These are phyloP conservation scores for Pluvianellus socialis DNA, from an alignment of 2,113 vertebrate genomes.

Conservation along the genomic window DNA sequence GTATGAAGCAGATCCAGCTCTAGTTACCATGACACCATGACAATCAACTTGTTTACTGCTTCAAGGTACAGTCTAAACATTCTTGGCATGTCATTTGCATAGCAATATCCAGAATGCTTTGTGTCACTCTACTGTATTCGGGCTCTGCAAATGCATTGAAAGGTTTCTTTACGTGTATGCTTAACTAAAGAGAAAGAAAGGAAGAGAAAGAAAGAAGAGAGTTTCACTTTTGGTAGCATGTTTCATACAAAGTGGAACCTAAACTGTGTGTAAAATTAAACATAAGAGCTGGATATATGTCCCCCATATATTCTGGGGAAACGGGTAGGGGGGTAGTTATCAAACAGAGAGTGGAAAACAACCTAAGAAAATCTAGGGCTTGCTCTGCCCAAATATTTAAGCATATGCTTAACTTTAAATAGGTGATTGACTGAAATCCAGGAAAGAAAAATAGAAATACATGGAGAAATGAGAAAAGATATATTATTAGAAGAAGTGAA, in stretches of 20 bases:
- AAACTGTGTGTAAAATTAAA: slow-evolving; percentile 47
- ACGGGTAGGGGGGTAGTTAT: accelerated
- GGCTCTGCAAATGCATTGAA: slow-evolving; percentile 36
- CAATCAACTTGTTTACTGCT: slow-evolving; percentile 77
- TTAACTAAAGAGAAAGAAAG: slow-evolving; percentile 40
- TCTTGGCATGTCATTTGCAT: slow-evolving; percentile 79
- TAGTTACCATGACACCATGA: slow-evolving; percentile 79
- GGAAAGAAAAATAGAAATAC: neutral
- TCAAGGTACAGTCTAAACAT: slow-evolving; percentile 70
- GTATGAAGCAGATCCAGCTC: slow-evolving; percentile 44
- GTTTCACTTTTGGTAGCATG: slow-evolving; percentile 61
- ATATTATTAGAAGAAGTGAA: neutral
- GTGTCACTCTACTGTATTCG: slow-evolving; percentile 57
- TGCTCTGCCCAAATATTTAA: neutral
- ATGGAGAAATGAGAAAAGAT: neutral
- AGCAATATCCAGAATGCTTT: slow-evolving; percentile 78
- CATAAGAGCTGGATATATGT: neutral
- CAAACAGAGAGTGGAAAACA: neutral
- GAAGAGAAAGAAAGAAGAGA: slow-evolving; percentile 6
- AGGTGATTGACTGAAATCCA: neutral
- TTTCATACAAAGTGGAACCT: slow-evolving; percentile 42
- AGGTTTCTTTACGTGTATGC: slow-evolving; percentile 67
- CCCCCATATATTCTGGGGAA: neutral
- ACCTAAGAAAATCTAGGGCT: neutral
- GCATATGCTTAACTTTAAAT: neutral